Base-by-base conservation (phyloP, 2,797 vertebrate species). In the Rhabdomys pumilio region DNA sequence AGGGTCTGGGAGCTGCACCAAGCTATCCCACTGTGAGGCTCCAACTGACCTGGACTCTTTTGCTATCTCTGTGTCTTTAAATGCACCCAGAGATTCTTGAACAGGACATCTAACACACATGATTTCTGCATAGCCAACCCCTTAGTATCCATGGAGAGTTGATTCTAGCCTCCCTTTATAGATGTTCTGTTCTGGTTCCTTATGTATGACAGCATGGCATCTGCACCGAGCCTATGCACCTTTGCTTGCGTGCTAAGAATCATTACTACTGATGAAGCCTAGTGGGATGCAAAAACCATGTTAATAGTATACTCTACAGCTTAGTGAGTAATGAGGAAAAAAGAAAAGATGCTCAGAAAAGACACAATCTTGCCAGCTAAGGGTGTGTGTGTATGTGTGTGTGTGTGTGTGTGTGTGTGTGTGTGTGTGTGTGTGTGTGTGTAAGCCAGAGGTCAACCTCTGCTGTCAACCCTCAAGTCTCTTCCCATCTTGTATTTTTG, bases 341-440 rank as follows among this genome's bases (percentile, higher is more conserved):
- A 19, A 88, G 53, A 69, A 57, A 90, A 65, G 38, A 79, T 65
- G 73, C 31, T 89, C 57, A 89, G 73, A 76, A 44, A 73, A 89
- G 69, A 87, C 19, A 80, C 50, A 15, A 53, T 77, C 41, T 31
- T 84, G 26, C 10, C 61, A 65, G 17, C 31, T 80, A 20, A 1
- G 9, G 6, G 41, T 47, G 80, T 61, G 57, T 61, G 24, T 59
- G 80, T 82, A n/a, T 82, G 77, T n/a, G 47, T 50, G 34, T 41
- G 73, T 76, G 81, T 84, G 82, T 65, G 80, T 41, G 80, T 82
- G 59, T 41, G 81, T 38, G 38, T 38, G 38, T 38, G 38, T 38
- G 34, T 41, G 73, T 76, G 81, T 84, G 82, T 65, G 81, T 41
- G 80, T 82, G 59, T 63, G 59, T 47, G 81, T 44, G 81, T 41